phyloP scores from a whole-genome alignment of 2,797 vertebrate genomes.

The Rhinella marina region DNA sequence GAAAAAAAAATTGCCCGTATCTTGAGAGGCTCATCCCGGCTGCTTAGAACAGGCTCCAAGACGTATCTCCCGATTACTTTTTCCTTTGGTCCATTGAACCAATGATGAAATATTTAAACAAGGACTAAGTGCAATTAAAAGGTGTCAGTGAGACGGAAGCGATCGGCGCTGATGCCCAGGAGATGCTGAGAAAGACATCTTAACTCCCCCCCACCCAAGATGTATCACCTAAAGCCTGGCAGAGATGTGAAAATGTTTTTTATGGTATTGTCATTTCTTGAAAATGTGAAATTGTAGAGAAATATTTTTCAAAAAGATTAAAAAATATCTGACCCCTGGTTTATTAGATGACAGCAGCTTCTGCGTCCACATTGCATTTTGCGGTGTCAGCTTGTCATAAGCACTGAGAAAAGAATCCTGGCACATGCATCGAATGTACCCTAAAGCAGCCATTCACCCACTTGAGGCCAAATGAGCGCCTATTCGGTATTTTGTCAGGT shows the following conservation, averaged over 20 bases:
- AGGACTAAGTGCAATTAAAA: conserved; percentile 55
- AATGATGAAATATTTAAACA: conserved; percentile 65
- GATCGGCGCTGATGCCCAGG: background rate
- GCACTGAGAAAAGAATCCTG: too few relatives aligned
- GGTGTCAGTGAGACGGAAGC: conserved; percentile 62
- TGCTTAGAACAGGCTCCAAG: conserved; percentile 66
- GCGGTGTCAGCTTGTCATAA: too few relatives aligned
- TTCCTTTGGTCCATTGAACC: conserved; percentile 71
- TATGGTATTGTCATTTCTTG: background rate
- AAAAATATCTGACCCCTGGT: background rate
- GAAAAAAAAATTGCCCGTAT: conserved; percentile 72
- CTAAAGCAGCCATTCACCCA: too few relatives aligned
- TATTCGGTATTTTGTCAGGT: too few relatives aligned
- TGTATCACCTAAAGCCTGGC: background rate
- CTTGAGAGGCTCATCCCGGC: conserved; percentile 66
- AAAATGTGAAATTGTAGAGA: background rate
- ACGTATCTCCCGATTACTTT: conserved; percentile 71
- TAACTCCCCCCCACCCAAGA: too few relatives aligned
- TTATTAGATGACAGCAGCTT: background rate
- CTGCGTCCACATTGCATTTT: too few relatives aligned
- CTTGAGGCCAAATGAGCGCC: too few relatives aligned
- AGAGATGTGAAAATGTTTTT: background rate
- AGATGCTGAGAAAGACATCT: background rate
- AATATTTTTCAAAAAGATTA: background rate
- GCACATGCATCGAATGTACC: too few relatives aligned